A percentile compares a stretch with the other conserved stretches of the same genome.
phyloP scores from a whole-genome alignment of 2,888 invertebrate genomes.

The Coronaproctus castanopsis region DNA sequence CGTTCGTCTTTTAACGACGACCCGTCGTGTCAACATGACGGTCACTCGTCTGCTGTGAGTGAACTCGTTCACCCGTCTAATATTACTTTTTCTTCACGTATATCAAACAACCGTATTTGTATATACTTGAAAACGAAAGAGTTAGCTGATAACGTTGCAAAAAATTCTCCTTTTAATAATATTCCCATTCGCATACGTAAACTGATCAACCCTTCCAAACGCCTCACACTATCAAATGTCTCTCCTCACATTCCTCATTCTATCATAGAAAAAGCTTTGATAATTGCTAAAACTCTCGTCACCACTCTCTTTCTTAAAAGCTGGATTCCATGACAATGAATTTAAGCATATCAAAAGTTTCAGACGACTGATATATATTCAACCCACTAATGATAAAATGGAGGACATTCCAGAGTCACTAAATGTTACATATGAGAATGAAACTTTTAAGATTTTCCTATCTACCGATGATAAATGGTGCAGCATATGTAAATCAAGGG shows the following conservation, averaged over 20 bases:
- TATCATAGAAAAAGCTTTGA: not conserved
- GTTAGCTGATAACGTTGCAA: not conserved
- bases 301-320: not conserved
- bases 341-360: not conserved
- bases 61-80: not conserved
- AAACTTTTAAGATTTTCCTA: not conserved
- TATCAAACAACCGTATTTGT: not conserved
- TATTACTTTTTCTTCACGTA: not conserved
- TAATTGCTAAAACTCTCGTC: not conserved
- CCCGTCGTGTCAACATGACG: too few species aligned
- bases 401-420: not conserved
- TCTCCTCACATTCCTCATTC: not conserved
- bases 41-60: too few species aligned
- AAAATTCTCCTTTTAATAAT: not conserved
- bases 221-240: not conserved
- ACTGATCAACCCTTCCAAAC: not conserved
- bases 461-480: not conserved
- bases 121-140: not conserved
- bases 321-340: not conserved
- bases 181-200: not conserved
- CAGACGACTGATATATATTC: not conserved
- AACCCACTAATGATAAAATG: not conserved
- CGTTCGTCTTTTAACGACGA: too few species aligned
- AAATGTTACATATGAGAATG: not conserved
- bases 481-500: not conserved